Evolutionary conservation across 2,113 vertebrate genomes (phyloP), one percentile per base, ranked within the genome.

Genomic region (Melanocharis versteri): DNA sequence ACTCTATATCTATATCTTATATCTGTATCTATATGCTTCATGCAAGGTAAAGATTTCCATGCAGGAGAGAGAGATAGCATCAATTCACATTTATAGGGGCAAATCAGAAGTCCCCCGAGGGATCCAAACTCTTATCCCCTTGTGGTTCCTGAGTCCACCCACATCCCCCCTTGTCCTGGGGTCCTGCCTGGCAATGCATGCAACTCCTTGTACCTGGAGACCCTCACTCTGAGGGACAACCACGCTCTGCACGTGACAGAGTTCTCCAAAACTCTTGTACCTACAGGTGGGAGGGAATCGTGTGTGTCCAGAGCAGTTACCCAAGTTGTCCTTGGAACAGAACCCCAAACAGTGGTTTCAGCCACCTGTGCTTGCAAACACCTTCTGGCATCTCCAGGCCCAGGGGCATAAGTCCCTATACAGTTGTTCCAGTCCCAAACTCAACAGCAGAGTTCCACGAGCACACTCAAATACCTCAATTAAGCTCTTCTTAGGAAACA

Each of bases 351-450:
- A 54, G 20, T 30, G 45, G 6, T 54, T 90, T 81, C 31, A 62
- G 15, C 26, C 26, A 61, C 19, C 13, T 27, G 5, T 31, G 22
- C 44, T 60, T 83, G 18, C n/a, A 78, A 70, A 31, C 28, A 45
- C 27, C 45, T 48, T 66, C 70, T 72, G 77, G 15, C 37, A 64
- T 12, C 35, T 83, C 58, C 69, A 84, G 23, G 78, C 45, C 16
- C 7, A 3, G 77, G 15, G 24, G 9, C 7, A 0, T 7, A 40
- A 57, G 8, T 53, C 7, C 7, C 30, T 42, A 0, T 7, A 21
- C 2, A 50, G 4, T 37, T 81, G 12, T 45, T 62, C 35, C 44
- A 77, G 16, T 7, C 64, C 65, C 53, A 60, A 31, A 54, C 7
- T 66, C 35, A 90, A 11, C 7, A 54, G 15, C 8, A 30, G 7